Conservation (phyloP, 2,113 vertebrate species). For the Myrmophylax atrothorax region DNA sequence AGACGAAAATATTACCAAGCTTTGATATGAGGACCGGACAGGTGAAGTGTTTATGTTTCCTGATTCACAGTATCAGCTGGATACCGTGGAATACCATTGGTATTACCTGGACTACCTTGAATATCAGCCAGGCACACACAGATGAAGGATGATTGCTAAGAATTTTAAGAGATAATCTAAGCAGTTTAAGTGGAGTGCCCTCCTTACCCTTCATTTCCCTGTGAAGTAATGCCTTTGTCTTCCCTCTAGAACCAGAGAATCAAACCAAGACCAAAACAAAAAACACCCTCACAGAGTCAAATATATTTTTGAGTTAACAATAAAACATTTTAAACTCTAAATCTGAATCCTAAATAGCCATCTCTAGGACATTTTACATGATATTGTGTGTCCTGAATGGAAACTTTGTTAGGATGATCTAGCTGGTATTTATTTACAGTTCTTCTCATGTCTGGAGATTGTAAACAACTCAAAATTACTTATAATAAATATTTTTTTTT, state of each 20-base stretch:
- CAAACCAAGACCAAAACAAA: not conserved
- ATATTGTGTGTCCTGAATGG: not conserved
- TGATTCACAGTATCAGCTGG: not conserved
- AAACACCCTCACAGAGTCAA: not conserved
- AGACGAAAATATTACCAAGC: not conserved
- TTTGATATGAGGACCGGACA: not conserved
- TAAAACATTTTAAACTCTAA: not conserved
- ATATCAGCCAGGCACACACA: not conserved
- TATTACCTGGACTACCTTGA: not conserved
- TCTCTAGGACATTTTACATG: not conserved
- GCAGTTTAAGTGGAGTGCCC: not conserved
- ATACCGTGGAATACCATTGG: rapidly evolving
- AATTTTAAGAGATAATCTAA: not conserved
- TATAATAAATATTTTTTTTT: not conserved
- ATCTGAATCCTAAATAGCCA: not conserved
- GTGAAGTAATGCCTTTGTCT: not conserved
- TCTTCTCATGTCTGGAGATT: not conserved
- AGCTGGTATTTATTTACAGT: not conserved
- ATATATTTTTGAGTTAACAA: not conserved
- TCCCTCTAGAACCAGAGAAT: not conserved
- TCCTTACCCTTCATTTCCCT: not conserved
- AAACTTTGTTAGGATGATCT: not conserved
- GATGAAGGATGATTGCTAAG: not conserved
- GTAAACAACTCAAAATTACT: not conserved
- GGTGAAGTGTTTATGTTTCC: not conserved